Conservation (phyloP, 35 echinoderm and acorn worm species). For the Apostichopus californicus region DNA sequence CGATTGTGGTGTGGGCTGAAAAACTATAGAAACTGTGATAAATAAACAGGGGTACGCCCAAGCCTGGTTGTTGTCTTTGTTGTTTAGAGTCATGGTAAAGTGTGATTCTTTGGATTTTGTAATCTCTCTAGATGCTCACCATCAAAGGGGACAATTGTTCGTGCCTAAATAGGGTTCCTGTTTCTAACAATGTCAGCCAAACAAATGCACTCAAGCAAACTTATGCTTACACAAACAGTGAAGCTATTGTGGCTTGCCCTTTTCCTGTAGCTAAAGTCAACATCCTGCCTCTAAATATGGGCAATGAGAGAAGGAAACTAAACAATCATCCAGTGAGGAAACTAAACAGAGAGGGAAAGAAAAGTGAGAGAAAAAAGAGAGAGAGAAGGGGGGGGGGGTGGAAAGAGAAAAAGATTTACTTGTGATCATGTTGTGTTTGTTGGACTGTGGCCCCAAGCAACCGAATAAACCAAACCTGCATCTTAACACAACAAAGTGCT, state of each 20-base stretch:
- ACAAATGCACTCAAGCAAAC: slow-evolving; percentile 52
- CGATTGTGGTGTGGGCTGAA: slow-evolving; percentile 43
- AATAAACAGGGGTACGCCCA: slow-evolving; percentile 53
- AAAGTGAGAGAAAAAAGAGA: too few relatives aligned
- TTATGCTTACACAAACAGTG: slow-evolving; percentile 64
- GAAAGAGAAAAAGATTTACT: background rate
- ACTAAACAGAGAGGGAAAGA: slow-evolving; percentile 39
- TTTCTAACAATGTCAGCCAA: slow-evolving; percentile 45
- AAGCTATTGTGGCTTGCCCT: slow-evolving; percentile 43
- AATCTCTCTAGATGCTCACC: slow-evolving; percentile 34
- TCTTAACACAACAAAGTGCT: slow-evolving; percentile 26
- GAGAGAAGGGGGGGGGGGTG: background rate
- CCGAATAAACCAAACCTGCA: slow-evolving; percentile 22
- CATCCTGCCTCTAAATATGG: slow-evolving; percentile 66
- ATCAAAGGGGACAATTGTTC: slow-evolving; percentile 33
- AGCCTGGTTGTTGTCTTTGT: slow-evolving; percentile 48
- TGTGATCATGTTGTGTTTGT: slow-evolving; percentile 46
- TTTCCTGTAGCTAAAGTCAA: slow-evolving; percentile 69
- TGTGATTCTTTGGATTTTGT: slow-evolving; percentile 42
- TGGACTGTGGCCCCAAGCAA: slow-evolving; percentile 51
- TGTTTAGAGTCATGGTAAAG: slow-evolving; percentile 54
- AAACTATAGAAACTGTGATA: slow-evolving; percentile 40
- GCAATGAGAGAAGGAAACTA: slow-evolving; percentile 50
- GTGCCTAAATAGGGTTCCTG: slow-evolving; percentile 23
- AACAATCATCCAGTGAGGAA: slow-evolving; percentile 47